Evolutionary conservation across 2,113 vertebrate genomes (phyloP), one percentile per base, ranked within the genome.

Genomic region (Chloropsis cyanopogon): DNA sequence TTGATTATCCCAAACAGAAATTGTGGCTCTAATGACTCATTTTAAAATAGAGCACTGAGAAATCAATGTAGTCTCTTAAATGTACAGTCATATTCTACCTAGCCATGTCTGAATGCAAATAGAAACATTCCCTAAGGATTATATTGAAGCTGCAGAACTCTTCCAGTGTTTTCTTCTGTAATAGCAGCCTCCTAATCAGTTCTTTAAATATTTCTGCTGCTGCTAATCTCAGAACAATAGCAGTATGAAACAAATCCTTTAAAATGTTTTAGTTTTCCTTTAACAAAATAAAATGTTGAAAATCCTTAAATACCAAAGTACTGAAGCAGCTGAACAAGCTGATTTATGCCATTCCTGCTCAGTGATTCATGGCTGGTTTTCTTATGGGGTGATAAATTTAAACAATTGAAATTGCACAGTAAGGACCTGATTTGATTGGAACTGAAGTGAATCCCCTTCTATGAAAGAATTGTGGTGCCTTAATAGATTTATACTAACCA

Each of bases 91-190:
- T 92, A 91, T 95, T 92, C 71, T 75, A 78, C 44, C 77, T 81
- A 75, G 64, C 71, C 5, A 4, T 18, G 86, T 49, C 77, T 96
- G 88, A 93, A 73, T 80, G 78, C 83, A 87, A 93, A 89, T 3
- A 86, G n/a, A 90, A 91, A 79, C 91, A 90, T 95, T 97, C 94
- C 82, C 88, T 37, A 41, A 86, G 92, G 96, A 90, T 96, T 96
- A 90, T 42, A 44, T 28, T 68, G 77, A 90, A 92, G 85, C 87
- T 89, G 78, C 66, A 82, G 77, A 96, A 91, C 76, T 92, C 50
- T 81, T 84, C 39, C 19, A 6, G 4, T 28, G 41, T 76, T 93
- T 75, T 28, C 72, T 80, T 93, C 75, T 86, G 21, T 49, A 85
- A 46, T 14, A 60, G 69, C 26, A 37, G n/a, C 10, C 23, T 92